phyloP scores from a whole-genome alignment of 2,888 invertebrate species.

The Aricia artaxerxes region DNA sequence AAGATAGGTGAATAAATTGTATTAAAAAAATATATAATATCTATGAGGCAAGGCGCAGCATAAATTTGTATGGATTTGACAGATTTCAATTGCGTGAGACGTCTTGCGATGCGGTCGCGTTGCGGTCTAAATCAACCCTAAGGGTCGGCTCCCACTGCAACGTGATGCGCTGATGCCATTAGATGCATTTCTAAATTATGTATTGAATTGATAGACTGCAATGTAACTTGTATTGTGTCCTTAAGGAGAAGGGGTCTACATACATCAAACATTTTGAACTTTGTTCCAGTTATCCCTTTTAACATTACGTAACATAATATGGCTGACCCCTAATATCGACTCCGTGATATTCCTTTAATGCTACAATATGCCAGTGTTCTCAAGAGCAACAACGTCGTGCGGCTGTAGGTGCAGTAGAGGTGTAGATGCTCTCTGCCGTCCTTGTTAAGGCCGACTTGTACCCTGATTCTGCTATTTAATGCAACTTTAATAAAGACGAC shows the following conservation, averaged over 20 bases:
- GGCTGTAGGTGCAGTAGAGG: neutral
- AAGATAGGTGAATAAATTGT: no score
- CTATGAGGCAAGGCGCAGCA: neutral
- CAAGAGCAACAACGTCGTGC: conserved; percentile 21
- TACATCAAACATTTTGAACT: no score
- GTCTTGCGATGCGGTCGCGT: no score
- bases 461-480: conserved; percentile 42
- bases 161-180: no score
- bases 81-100: no score
- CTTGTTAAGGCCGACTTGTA: conserved; percentile 71
- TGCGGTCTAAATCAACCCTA: no score
- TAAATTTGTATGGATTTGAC: no score
- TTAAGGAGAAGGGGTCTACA: no score
- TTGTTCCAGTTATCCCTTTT: neutral
- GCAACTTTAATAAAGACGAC: neutral
- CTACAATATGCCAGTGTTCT: neutral
- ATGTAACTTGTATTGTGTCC: no score
- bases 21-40: neutral
- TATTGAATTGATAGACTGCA: no score
- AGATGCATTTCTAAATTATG: no score
- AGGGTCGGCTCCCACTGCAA: no score
- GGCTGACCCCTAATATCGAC: neutral
- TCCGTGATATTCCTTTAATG: neutral
- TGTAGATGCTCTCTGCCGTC: conserved; percentile 49
- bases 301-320: neutral